A percentile compares a stretch with the other conserved stretches of the same genome.
Evolutionary conservation across 2,888 invertebrate genomes (phyloP).

Genomic region (Ennomos erosarius): DNA sequence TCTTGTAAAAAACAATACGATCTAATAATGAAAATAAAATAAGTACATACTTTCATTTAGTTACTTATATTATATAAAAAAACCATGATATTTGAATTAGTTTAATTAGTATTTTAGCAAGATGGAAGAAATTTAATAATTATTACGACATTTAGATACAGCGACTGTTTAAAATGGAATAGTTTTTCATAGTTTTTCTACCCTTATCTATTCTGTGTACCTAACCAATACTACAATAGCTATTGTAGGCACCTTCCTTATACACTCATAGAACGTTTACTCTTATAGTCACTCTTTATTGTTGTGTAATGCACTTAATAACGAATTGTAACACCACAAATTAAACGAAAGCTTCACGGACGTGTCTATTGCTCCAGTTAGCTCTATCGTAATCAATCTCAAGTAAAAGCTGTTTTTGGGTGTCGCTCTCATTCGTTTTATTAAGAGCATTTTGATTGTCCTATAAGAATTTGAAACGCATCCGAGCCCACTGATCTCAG

Average conservation of each 20-base stretch:
- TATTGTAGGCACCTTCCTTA: background rate
- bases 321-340: slow-evolving; percentile 11
- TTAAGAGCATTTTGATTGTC: slow-evolving; percentile 32
- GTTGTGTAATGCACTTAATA: slow-evolving; percentile 28
- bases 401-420: slow-evolving; percentile 23
- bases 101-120: no score
- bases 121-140: no score
- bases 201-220: background rate
- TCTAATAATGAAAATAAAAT: no score
- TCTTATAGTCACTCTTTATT: slow-evolving; percentile 15
- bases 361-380: slow-evolving; percentile 24
- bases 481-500: slow-evolving; percentile 70
- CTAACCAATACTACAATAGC: background rate
- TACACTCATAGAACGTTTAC: background rate
- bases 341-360: slow-evolving; percentile 39
- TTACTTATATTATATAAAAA: no score
- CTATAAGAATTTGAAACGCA: slow-evolving; percentile 41
- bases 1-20: no score
- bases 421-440: slow-evolving; percentile 34
- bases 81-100: no score
- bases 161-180: no score
- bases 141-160: no score
- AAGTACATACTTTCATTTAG: no score
- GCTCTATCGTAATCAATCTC: slow-evolving; percentile 15
- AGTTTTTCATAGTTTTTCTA: background rate